These are phyloP conservation scores for Pelosia muscerda DNA, from an alignment of 2,888 invertebrate species.

Conservation along the genomic window DNA sequence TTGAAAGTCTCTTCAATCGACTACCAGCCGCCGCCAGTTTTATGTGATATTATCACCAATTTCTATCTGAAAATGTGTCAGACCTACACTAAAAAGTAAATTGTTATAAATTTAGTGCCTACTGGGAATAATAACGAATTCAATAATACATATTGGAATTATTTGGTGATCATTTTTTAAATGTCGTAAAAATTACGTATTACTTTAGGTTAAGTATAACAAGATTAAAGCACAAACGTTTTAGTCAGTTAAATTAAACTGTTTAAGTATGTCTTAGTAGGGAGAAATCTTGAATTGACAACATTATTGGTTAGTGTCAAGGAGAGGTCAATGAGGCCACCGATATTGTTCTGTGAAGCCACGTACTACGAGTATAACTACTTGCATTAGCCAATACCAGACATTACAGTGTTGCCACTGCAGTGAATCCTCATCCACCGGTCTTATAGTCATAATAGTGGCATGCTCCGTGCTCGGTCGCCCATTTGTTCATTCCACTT, in stretches of 20 bases:
- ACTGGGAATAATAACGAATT: slow-evolving; percentile 24
- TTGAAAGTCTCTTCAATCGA: slow-evolving; percentile 19
- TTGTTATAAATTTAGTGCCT: slow-evolving; percentile 19
- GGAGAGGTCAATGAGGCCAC: neutral
- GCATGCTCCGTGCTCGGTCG: neutral
- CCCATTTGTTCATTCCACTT: slow-evolving; percentile 4
- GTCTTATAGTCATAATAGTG: neutral
- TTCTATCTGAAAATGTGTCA: slow-evolving; percentile 15
- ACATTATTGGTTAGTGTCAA: neutral
- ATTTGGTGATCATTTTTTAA: slow-evolving; percentile 19
- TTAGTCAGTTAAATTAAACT: slow-evolving; percentile 41
- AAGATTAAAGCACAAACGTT: slow-evolving; percentile 35
- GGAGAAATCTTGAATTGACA: too few relatives aligned
- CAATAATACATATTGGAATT: slow-evolving; percentile 28
- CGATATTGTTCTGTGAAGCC: neutral
- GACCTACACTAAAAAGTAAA: slow-evolving; percentile 26
- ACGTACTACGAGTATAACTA: neutral
- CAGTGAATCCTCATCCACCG: neutral
- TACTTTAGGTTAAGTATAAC: too few relatives aligned
- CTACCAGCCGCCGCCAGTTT: slow-evolving; percentile 14
- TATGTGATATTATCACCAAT: slow-evolving; percentile 23
- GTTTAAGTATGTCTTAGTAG: too few relatives aligned
- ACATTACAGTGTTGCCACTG: too few relatives aligned
- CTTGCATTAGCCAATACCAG: neutral
- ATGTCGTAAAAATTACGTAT: slow-evolving; percentile 22